Base-by-base conservation (phyloP, 2,888 invertebrate species). In the Hyalella azteca region DNA sequence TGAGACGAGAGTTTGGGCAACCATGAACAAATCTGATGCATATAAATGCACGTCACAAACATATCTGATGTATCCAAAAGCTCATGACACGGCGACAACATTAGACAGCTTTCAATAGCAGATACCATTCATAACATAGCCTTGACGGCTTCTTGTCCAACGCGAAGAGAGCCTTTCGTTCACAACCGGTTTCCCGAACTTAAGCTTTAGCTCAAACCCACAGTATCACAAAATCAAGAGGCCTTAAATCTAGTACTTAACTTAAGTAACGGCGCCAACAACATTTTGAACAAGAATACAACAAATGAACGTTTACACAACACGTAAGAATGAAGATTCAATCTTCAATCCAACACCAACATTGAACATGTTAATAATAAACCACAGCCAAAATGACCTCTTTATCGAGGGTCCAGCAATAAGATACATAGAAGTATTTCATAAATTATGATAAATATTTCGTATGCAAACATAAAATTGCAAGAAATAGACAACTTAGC, bases 321-420 rank as follows among this genome's bases (percentile, higher is more conserved):
- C 32, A 36, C 29, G 29, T 36, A 22, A 66, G 36, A 66, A 36
- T 29, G 36, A 36, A n/a, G 66, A 66, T 15, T 11, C 54, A 5
- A 50, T 54, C 54, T 29, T 54, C 54, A 54, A 54, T 66, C 36
- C 36, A 66, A 66, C 66, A 66, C 66, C 32, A 66, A 66, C 66
- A 66, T 66, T n/a, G 13, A 66, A 66, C 36, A 66, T 66, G 66
- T 66, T 66, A 7, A 5, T 5, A 66, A 66, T n/a, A 54, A n/a
- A n/a, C n/a, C n/a, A n/a, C n/a, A n/a, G n/a, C n/a, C n/a, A n/a
- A n/a, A n/a, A n/a, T n/a, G n/a, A n/a, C n/a, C n/a, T n/a, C n/a
- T n/a, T n/a, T n/a, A n/a, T n/a, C n/a, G n/a, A n/a, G n/a, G n/a
- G n/a, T n/a, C 22, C 54, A 7, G 3, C 9, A 54, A 54, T 3